Evolutionary conservation across 2,888 invertebrate genomes (phyloP).

Genomic region (Sarcophaga rosellei): DNA sequence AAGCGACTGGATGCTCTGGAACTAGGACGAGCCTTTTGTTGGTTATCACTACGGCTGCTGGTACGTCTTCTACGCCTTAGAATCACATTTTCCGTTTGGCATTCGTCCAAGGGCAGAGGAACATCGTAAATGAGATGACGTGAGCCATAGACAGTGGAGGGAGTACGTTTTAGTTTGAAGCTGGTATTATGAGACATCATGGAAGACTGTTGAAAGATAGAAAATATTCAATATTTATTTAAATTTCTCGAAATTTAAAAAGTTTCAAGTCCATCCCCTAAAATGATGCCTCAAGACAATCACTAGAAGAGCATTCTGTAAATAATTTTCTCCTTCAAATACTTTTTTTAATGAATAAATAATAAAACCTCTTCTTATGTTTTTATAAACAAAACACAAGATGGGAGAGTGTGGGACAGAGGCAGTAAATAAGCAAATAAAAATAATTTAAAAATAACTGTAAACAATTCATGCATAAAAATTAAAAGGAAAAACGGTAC

Average conservation of each 20-base stretch:
- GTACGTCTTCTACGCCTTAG: slow-evolving; percentile 75
- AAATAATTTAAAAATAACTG: too few species aligned
- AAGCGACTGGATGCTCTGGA: slow-evolving; percentile 71
- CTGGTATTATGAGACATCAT: slow-evolving; percentile 53
- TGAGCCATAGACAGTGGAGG: slow-evolving; percentile 82
- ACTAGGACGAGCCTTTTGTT: slow-evolving; percentile 69
- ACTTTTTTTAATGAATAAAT: too few species aligned
- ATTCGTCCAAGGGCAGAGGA: slow-evolving; percentile 84
- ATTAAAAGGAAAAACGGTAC: too few species aligned
- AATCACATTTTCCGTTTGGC: slow-evolving; percentile 82
- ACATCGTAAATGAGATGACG: slow-evolving; percentile 85
- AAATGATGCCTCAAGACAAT: background rate
- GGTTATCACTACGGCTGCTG: slow-evolving; percentile 49
- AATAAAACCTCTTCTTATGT: too few species aligned
- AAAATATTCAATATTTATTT: background rate
- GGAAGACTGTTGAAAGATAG: slow-evolving; percentile 40
- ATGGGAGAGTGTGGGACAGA: too few species aligned
- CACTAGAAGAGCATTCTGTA: too few species aligned
- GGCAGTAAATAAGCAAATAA: too few species aligned
- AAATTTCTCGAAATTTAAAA: background rate
- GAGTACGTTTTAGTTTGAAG: slow-evolving; percentile 80
- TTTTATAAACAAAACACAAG: too few species aligned
- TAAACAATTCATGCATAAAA: too few species aligned
- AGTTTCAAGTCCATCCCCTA: background rate
- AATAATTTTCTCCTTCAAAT: too few species aligned